These are phyloP conservation scores for Hirundichthys speculiger DNA, from an alignment of 2,113 vertebrate species.

Conservation along the genomic window DNA sequence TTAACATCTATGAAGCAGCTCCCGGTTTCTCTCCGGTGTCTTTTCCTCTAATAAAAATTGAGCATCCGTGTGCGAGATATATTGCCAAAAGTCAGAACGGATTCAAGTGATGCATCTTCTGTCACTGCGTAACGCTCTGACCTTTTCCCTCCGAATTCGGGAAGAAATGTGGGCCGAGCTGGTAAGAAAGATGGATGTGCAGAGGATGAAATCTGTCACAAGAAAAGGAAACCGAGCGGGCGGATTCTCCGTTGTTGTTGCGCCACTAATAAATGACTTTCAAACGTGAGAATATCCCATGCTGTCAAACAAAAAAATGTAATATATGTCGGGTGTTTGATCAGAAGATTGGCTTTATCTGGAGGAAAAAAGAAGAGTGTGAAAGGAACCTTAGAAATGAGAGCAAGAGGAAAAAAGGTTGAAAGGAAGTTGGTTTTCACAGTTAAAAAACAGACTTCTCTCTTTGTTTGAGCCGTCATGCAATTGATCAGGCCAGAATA, in stretches of 20 bases:
- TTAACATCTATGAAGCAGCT: neutral
- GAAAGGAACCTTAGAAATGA: conserved; percentile 21
- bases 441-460: conserved; percentile 34
- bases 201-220: conserved; percentile 57
- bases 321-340: too few relatives aligned
- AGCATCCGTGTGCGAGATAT: conserved; percentile 50
- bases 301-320: conserved; percentile 20
- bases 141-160: conserved; percentile 72
- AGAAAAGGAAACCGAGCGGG: conserved; percentile 32
- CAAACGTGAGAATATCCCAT: conserved; percentile 12
- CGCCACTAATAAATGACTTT: conserved; percentile 27
- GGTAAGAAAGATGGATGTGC: conserved; percentile 73
- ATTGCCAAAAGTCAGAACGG: conserved; percentile 66
- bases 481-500: conserved; percentile 54
- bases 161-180: conserved; percentile 59
- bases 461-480: conserved; percentile 46
- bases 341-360: neutral
- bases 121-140: conserved; percentile 70
- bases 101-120: conserved; percentile 70
- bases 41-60: conserved; percentile 38
- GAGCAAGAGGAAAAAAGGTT: neutral
- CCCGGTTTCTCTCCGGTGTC: conserved; percentile 6
- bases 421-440: too few relatives aligned
- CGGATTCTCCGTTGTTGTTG: conserved; percentile 15
- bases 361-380: conserved; percentile 2